These are phyloP conservation scores for Plebejus argus DNA, from an alignment of 2,888 invertebrate species.

Conservation along the genomic window DNA sequence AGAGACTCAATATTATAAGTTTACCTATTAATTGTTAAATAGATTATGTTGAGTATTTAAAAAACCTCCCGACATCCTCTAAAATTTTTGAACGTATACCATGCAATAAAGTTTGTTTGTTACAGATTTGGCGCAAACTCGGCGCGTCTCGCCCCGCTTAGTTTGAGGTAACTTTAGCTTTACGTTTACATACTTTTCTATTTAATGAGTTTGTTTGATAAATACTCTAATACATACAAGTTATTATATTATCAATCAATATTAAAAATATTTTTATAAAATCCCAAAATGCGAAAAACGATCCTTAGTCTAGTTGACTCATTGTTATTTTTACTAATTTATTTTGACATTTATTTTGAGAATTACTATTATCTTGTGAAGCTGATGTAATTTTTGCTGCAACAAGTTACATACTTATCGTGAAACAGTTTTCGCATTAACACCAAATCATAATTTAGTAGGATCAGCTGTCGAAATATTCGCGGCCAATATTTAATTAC, in stretches of 20 bases:
- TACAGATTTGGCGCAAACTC: constrained; percentile 20
- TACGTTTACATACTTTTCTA: neutral
- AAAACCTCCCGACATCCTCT: neutral
- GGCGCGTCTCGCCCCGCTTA: neutral
- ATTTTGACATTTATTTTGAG: too few species aligned
- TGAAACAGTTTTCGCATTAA: neutral
- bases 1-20: too few species aligned
- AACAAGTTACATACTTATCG: neutral
- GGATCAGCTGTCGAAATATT: neutral
- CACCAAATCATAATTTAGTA: neutral
- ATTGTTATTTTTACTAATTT: too few species aligned
- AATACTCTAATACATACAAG: neutral
- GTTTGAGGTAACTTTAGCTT: constrained; percentile 20
- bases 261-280: too few species aligned
- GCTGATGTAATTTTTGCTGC: too few species aligned
- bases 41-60: too few species aligned
- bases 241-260: neutral
- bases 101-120: constrained; percentile 11
- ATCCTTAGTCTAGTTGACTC: too few species aligned
- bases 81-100: neutral
- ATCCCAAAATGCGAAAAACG: too few species aligned
- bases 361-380: too few species aligned
- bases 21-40: too few species aligned
- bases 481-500: constrained; percentile 12
- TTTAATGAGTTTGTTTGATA: neutral